Evolutionary conservation across 2,888 invertebrate species (phyloP), one percentile per base, ranked within the genome.

Genomic region (Troides aeacus): DNA sequence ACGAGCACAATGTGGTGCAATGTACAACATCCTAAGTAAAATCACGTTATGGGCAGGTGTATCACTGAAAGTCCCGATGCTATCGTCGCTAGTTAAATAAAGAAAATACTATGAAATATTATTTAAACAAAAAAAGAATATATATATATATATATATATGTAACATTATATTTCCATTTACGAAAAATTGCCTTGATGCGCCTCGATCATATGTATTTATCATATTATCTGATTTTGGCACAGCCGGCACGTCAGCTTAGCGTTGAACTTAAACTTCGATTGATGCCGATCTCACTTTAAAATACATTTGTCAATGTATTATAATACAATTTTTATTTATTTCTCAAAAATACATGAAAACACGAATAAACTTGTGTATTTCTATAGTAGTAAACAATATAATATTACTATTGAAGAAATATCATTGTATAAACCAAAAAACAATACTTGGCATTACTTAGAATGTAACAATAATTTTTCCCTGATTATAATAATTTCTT

Each of bases 181-280:
- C 17, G 50, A 50, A 50, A 50, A 50, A 39, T 5, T 18, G 50
- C 5, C 5, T 50, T 50, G 50, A 17, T 50, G 50, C 17, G 18
- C 50, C 50, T 50, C 18, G 17, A 50, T 50, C 17, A 50, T 50
- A 18, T 50, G 50, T 17, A 5, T 50, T 50, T 50, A 50, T 50
- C 21, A 57, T 21, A 57, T 57, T 57, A 57, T 18, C 57, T 57
- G 57, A 50, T 69, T 65, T 69, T 69, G 69, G 69, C 69, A 69
- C 57, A 30, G 23, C 23, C 46, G 21, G 21, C n/a, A n/a, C 15
- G 30, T 57, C 64, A 57, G 39, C 56, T 21, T 56, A 60, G 36
- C 36, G 8, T 12, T 23, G 8, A 50, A 39, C 60, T 53, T 60
- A 23, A 60, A 61, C 53, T 61, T 53, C 50, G 36, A 64, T 64